phyloP scores from a whole-genome alignment of 2,113 vertebrate genomes.

The Lethenteron camtschaticum region DNA sequence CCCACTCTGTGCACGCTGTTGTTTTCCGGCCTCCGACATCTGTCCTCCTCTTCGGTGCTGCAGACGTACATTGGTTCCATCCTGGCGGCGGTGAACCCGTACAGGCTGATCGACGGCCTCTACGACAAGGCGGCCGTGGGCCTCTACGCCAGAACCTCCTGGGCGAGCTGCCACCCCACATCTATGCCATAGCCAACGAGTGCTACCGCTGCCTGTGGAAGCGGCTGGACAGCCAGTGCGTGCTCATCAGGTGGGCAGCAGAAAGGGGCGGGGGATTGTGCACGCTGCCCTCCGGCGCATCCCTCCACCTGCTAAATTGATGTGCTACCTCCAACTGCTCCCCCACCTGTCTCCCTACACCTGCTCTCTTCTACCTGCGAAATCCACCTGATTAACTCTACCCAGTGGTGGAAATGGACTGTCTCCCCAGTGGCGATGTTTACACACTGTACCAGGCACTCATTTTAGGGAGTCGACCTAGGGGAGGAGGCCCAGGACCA shows the following conservation, averaged over 20 bases:
- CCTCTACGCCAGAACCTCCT: constrained; percentile 52
- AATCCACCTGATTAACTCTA: too few species aligned
- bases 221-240: constrained; percentile 67
- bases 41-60: too few species aligned
- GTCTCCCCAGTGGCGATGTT: too few species aligned
- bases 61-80: constrained; percentile 78
- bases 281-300: too few species aligned
- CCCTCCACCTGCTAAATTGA: too few species aligned
- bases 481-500: too few species aligned
- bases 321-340: too few species aligned
- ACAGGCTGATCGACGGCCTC: constrained; percentile 43
- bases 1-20: too few species aligned
- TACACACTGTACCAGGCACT: too few species aligned
- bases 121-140: constrained; percentile 37
- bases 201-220: constrained; percentile 85
- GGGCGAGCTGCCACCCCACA: constrained; percentile 67
- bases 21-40: too few species aligned
- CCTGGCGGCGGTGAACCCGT: constrained; percentile 62
- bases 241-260: constrained; percentile 59
- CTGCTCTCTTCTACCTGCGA: neutral
- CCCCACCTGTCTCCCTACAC: neutral
- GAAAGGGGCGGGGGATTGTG: neutral
- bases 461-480: too few species aligned
- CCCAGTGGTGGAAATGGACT: too few species aligned
- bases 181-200: constrained; percentile 71